Evolutionary conservation across 2,888 invertebrate genomes (phyloP).

Genomic region (Ormyrus thymus): DNA sequence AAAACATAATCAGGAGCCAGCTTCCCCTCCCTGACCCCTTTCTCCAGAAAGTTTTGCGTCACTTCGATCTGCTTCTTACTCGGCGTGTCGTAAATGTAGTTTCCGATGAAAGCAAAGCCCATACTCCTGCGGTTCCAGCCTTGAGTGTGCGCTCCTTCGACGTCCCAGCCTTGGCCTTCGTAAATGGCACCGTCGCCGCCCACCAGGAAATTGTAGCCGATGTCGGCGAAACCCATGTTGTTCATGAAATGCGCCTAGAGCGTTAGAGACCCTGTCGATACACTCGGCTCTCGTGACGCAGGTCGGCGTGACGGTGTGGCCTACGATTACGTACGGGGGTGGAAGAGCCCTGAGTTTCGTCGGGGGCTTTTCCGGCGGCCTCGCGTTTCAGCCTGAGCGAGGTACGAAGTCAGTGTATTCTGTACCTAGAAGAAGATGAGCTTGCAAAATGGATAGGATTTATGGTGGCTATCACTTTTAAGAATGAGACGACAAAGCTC

Average conservation of each 20-base stretch:
- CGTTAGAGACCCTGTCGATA: conserved; percentile 61
- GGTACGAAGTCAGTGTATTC: background rate
- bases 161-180: conserved; percentile 85
- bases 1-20: conserved; percentile 81
- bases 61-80: conserved; percentile 77
- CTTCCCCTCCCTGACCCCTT: conserved; percentile 80
- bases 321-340: conserved; percentile 66
- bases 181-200: conserved; percentile 87
- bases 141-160: conserved; percentile 83
- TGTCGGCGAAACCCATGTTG: conserved; percentile 80
- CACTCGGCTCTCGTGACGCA: conserved; percentile 71
- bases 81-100: conserved; percentile 77
- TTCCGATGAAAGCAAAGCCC: conserved; percentile 85
- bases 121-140: conserved; percentile 81
- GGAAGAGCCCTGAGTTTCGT: conserved; percentile 56
- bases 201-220: conserved; percentile 86
- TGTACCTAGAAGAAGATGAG: background rate
- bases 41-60: conserved; percentile 57
- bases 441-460: background rate
- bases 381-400: conserved; percentile 80
- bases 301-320: conserved; percentile 65
- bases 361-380: background rate
- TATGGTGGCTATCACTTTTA: background rate
- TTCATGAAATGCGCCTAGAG: conserved; percentile 79
- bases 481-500: background rate